These are phyloP conservation scores for Hipparchia sbordonii DNA, from an alignment of 2,888 invertebrate genomes.

Conservation along the genomic window DNA sequence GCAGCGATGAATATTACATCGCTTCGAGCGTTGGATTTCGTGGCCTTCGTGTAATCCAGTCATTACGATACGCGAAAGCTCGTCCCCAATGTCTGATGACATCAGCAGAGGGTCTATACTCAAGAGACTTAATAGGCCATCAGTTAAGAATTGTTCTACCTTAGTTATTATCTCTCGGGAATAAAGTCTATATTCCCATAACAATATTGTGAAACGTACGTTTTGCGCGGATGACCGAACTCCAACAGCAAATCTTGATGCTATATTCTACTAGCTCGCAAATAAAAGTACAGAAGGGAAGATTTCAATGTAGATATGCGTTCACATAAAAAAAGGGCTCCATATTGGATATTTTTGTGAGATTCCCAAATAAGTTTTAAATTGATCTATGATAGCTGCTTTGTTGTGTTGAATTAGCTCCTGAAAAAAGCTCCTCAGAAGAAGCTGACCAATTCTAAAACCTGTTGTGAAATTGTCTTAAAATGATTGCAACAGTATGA, in stretches of 20 bases:
- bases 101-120: conserved; percentile 25
- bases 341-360: neutral
- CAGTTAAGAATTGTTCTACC: conserved; percentile 4
- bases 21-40: neutral
- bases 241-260: conserved; percentile 25
- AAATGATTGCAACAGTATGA: too few species aligned
- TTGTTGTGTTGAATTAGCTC: too few species aligned
- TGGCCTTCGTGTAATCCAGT: neutral
- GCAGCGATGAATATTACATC: too few species aligned
- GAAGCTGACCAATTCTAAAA: too few species aligned
- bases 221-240: conserved; percentile 24
- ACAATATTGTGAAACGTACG: neutral
- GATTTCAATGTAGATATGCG: conserved; percentile 26
- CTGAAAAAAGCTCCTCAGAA: too few species aligned
- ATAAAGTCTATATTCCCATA: conserved; percentile 10
- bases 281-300: conserved; percentile 30
- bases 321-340: conserved; percentile 26
- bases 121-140: conserved; percentile 21
- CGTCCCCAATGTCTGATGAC: conserved; percentile 26
- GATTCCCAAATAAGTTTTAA: neutral
- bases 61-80: conserved; percentile 20
- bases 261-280: conserved; percentile 27
- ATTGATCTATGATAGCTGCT: neutral
- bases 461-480: too few species aligned
- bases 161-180: conserved; percentile 16